These are phyloP conservation scores for Gasterosteus nipponicus DNA, from an alignment of 2,113 vertebrate genomes.

Conservation along the genomic window DNA sequence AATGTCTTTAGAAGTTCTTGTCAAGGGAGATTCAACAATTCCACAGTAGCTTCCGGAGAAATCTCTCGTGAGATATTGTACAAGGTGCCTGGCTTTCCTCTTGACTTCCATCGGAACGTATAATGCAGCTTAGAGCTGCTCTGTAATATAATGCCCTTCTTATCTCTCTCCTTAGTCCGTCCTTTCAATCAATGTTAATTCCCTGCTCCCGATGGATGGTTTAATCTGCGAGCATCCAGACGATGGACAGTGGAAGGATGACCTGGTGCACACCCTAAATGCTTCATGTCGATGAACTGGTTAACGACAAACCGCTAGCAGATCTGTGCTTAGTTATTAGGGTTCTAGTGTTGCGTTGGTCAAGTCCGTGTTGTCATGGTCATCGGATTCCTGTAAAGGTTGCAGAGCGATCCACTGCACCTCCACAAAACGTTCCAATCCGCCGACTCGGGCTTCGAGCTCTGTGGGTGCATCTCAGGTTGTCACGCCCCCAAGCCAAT, in stretches of 20 bases:
- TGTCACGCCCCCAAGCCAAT: neutral
- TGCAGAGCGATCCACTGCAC: neutral
- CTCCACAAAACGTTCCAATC: neutral
- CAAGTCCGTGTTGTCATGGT: neutral
- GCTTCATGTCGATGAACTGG: conserved; percentile 23
- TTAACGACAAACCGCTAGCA: neutral
- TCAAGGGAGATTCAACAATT: neutral
- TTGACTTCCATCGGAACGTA: conserved; percentile 49
- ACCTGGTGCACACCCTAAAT: conserved; percentile 39
- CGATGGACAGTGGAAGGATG: conserved; percentile 39
- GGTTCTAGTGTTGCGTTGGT: neutral
- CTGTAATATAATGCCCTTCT: conserved; percentile 60
- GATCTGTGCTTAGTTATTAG: neutral
- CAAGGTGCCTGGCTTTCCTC: conserved; percentile 26
- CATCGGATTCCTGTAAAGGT: neutral
- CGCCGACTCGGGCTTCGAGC: neutral
- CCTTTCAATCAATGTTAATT: conserved; percentile 67
- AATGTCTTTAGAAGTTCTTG: neutral
- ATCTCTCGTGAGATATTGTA: conserved; percentile 6
- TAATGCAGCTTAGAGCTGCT: conserved; percentile 55
- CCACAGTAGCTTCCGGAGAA: conserved; percentile 4
- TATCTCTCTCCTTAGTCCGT: conserved; percentile 60
- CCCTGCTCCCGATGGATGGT: conserved; percentile 57
- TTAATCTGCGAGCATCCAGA: conserved; percentile 63
- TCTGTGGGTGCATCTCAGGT: neutral